Evolutionary conservation across 2,113 vertebrate genomes (phyloP).

Genomic region (Microcebus murinus): DNA sequence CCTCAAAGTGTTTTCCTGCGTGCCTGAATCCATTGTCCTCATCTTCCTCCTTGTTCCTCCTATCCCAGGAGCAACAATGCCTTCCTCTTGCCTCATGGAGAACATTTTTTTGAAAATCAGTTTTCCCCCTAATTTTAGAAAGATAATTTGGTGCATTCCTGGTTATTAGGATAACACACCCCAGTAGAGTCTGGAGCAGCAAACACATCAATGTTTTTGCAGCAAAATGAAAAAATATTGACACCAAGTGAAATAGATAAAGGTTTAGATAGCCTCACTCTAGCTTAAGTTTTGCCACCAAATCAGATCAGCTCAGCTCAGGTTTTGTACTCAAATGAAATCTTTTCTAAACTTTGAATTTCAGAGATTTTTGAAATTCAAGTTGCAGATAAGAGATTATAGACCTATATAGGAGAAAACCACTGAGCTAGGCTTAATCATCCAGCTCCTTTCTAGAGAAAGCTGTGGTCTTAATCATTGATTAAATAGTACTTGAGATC

Average conservation of each 20-base stretch:
- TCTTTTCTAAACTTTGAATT: background rate
- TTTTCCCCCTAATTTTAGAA: background rate
- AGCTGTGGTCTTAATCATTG: constrained; percentile 85
- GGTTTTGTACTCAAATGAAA: constrained; percentile 24
- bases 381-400: background rate
- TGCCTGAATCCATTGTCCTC: background rate
- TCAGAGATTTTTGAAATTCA: constrained; percentile 40
- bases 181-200: background rate
- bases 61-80: background rate
- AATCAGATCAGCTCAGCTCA: background rate
- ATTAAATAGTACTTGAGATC: constrained; percentile 85
- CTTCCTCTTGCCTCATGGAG: background rate
- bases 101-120: background rate
- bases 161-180: background rate
- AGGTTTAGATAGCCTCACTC: background rate
- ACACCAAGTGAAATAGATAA: background rate
- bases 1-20: background rate
- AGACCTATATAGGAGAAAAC: background rate
- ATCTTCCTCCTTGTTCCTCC: background rate
- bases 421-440: background rate
- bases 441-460: constrained; percentile 10
- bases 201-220: background rate
- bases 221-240: constrained; percentile 6
- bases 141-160: background rate
- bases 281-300: background rate